Base-by-base conservation (phyloP, 2,113 vertebrate genomes). In the Merops nubicus region DNA sequence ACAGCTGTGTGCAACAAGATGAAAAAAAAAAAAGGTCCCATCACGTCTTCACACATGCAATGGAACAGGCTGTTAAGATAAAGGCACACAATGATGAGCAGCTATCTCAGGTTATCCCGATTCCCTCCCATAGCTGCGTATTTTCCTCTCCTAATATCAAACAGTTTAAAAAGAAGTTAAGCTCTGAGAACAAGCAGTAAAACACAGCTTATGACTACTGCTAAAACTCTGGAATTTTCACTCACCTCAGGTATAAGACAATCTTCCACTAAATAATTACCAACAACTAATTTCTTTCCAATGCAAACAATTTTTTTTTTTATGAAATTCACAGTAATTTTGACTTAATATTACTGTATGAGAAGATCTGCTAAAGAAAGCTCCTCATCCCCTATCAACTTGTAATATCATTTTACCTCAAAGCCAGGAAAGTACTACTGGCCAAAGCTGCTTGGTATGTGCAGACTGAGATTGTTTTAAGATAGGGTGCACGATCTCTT, bases 61-160 rank as follows among this genome's bases (percentile, higher is more conserved):
- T 50, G 10, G 50, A 72, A 79, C 11, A 16, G 23, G 33, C 34
- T 82, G 29, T n/a, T 62, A 40, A 45, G 62, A 19, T 33, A 90
- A 59, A 90, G 65, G 19, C 88, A 88, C 34, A 19, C 8, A 34
- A 21, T 1, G 26, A 12, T 28, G 40, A 85, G n/a, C 0, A 25
- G 50, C 25, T 59, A 4, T 33, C 50, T n/a, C 25, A 60, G 0
- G 4, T 18, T 31, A 75, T 19, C 31, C 33, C 12, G 68, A 81
- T n/a, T 70, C 22, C 47, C 48, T 42, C 65, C 0, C 0, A 2
- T 63, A 34, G 3, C 29, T 25, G 7, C 0, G 0, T 23, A 28
- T 22, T 51, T 36, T 68, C 43, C 40, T 83, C 47, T 85, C 25
- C 18, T 68, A 68, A 42, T 38, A 84, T 6, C 34, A 43, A 69